Evolutionary conservation across 2,113 vertebrate species (phyloP).

Genomic region (Sinosuthora webbiana): DNA sequence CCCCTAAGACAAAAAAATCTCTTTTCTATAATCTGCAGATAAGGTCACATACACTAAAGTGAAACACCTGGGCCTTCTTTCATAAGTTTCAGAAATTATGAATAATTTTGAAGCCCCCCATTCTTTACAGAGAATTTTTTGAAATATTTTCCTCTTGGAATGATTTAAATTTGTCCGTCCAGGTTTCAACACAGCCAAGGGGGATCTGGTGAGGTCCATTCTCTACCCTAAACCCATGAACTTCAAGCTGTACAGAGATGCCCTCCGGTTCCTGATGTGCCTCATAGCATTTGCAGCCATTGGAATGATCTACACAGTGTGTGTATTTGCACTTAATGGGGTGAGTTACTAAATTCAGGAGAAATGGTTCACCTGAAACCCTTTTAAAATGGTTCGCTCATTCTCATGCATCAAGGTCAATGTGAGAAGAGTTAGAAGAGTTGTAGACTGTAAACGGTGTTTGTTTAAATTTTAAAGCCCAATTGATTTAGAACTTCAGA

Average conservation of each 20-base stretch:
- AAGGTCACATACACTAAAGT: background rate
- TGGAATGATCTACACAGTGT: conserved; percentile 80
- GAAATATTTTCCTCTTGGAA: background rate
- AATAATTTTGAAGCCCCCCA: background rate
- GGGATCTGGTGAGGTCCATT: conserved; percentile 80
- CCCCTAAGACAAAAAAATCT: background rate
- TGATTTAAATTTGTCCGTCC: background rate
- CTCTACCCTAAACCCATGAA: conserved; percentile 81
- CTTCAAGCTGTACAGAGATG: conserved; percentile 79
- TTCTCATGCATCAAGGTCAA: background rate
- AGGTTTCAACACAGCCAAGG: conserved; percentile 83
- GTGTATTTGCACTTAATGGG: conserved; percentile 71
- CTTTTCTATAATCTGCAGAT: background rate
- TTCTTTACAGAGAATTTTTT: background rate
- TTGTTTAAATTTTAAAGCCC: background rate
- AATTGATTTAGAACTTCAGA: background rate
- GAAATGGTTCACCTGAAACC: background rate
- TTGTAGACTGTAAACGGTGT: background rate
- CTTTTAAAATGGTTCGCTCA: background rate
- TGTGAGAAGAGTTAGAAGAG: background rate
- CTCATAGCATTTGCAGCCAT: conserved; percentile 70
- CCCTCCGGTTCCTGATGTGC: conserved; percentile 74
- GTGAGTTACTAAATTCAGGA: conserved; percentile 50
- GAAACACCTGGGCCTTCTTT: background rate
- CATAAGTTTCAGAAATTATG: background rate